Conservation (phyloP, 2,797 vertebrate genomes). For the Eurystomus glaucurus region DNA sequence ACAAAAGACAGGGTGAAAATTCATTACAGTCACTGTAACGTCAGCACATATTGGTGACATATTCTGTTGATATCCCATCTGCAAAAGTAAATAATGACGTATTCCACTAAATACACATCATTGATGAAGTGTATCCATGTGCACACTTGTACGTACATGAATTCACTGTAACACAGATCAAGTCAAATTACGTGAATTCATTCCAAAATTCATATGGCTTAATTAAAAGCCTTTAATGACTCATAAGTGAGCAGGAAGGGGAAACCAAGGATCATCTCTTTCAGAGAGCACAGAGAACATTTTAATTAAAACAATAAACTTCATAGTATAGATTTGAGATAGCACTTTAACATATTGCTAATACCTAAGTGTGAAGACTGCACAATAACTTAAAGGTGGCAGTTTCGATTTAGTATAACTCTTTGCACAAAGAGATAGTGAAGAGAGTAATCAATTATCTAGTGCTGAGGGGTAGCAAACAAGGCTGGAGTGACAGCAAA, state of each 20-base stretch:
- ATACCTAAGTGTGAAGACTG: constrained; percentile 1
- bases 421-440: constrained; percentile 51
- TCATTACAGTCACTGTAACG: neutral
- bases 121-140: neutral
- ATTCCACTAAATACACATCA: neutral
- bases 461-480: constrained; percentile 2
- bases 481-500: constrained; percentile 34
- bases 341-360: neutral
- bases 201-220: constrained; percentile 13
- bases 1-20: neutral
- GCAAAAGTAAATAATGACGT: neutral
- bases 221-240: constrained; percentile 33
- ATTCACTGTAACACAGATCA: fast-evolving
- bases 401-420: constrained; percentile 45
- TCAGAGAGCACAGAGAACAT: neutral
- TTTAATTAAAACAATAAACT: constrained; percentile 77
- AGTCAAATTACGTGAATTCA: neutral
- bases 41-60: neutral
- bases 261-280: neutral
- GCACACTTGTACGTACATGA: neutral
- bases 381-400: constrained; percentile 51
- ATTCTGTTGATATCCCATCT: neutral
- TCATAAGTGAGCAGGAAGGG: neutral
- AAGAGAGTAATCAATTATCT: constrained; percentile 50
- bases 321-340: constrained; percentile 35